Evolutionary conservation across 2,888 invertebrate species (phyloP).

Genomic region (Ectemnius cavifrons): DNA sequence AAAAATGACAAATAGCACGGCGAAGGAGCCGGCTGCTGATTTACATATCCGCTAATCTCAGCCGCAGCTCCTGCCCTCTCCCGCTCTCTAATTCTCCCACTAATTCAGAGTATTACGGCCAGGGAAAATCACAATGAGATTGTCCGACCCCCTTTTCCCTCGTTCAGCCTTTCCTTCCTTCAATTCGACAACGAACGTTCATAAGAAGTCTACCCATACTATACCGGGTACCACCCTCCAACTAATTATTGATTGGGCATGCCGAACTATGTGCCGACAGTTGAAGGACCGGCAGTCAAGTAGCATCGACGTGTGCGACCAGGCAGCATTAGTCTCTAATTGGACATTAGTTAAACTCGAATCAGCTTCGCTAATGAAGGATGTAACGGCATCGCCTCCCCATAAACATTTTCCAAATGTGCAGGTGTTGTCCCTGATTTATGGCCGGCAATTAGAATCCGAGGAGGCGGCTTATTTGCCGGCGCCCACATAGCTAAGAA

Average conservation of each 20-base stretch:
- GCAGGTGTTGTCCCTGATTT: slow-evolving; percentile 78
- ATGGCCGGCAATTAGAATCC: slow-evolving; percentile 77
- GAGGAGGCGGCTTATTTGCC: slow-evolving; percentile 73
- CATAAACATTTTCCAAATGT: slow-evolving; percentile 74
- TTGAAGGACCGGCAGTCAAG: not conserved
- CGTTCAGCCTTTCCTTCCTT: slow-evolving; percentile 20
- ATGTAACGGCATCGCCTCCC: slow-evolving; percentile 64
- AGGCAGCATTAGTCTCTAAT: slow-evolving; percentile 47
- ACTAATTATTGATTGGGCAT: no score
- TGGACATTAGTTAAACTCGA: slow-evolving; percentile 67
- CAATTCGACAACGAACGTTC: not conserved
- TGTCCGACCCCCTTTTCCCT: slow-evolving; percentile 48
- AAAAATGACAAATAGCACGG: slow-evolving; percentile 70
- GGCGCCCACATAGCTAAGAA: slow-evolving; percentile 65
- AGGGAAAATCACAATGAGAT: slow-evolving; percentile 59
- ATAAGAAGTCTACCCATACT: slow-evolving; percentile 4
- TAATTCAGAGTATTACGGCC: slow-evolving; percentile 40
- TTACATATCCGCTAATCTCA: slow-evolving; percentile 69
- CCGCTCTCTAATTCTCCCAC: slow-evolving; percentile 56
- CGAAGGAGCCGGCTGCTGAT: slow-evolving; percentile 62
- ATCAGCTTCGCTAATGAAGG: slow-evolving; percentile 69
- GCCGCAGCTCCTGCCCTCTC: slow-evolving; percentile 46
- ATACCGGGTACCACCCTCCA: no score
- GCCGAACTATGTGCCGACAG: no score
- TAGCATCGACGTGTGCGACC: slow-evolving; percentile 29